Evolutionary conservation across 2,113 vertebrate genomes (phyloP), one percentile per base, ranked within the genome.

Genomic region (Trematocara variabile): DNA sequence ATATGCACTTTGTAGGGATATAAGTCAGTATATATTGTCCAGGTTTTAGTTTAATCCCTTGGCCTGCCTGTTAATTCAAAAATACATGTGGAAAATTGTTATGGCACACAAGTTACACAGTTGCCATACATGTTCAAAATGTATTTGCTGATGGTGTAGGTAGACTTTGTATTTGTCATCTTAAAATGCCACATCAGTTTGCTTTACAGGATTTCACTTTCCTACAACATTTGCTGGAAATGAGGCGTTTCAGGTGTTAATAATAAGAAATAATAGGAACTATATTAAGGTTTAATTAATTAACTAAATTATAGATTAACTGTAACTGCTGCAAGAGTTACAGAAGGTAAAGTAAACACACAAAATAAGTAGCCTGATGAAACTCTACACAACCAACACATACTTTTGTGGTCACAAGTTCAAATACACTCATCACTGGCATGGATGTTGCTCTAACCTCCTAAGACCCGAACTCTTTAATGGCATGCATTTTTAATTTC

Each of bases 81-180:
- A 75, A 50, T 50, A 48, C 14, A 0, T 48, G 44, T 75, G 44
- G 25, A 50, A 75, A 75, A 75, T 75, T 75, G 70, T 50, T 50
- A 77, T 60, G 68, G 53, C 53, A 58, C 70, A 58, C 16, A 33
- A 60, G 75, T 83, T 60, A 58, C 68, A 13, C 55, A 73, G 33
- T 58, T 83, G 28, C 55, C 53, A 50, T 20, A 3, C 33, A 18
- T n/a, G 41, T 58, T 77, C n/a, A 77, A 50, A 77, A 60, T 77
- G 28, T 44, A 56, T 37, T 77, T 37, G 53, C 34, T 10, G 4
- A 25, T 37, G 55, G 34, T n/a, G 22, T 55, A 55, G 22, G 52
- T 25, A 41, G 77, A 37, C 37, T 41, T 25, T 39, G 13, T 5
- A 25, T 55, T 54, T 16, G 20, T 50, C 41, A 30, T 33, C 25